Evolutionary conservation across 2,888 invertebrate genomes (phyloP), one percentile per base, ranked within the genome.

Genomic region (Drosophila mayaguana): DNA sequence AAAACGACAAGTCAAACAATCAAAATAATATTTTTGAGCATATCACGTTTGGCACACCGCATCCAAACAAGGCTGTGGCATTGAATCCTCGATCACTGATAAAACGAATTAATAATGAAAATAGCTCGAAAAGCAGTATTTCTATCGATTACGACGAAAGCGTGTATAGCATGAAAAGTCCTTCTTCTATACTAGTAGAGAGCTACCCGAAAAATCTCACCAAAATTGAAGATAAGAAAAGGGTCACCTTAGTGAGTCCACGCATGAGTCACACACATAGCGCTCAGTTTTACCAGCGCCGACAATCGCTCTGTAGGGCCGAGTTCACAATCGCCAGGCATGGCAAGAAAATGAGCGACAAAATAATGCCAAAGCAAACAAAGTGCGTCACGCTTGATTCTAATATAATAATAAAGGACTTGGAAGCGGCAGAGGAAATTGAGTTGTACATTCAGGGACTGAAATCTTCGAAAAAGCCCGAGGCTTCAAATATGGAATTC

Each of bases 271-370:
- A 2, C 4, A 16, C 0, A 34, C 0, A 0, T 6, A 20, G 18
- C 16, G 16, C 20, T 1, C 42, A 40, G 18, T 78, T 60, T 38
- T 5, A 63, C 0, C 40, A 67, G 12, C 75, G 63, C 9, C 63
- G 77, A 0, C 42, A 43, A 12, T n/a, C 61, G 9, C 75, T 78
- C n/a, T 1, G 42, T 18, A 38, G 50, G 28, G 76, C 36, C n/a
- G 77, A 78, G 12, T 78, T 57, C 28, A 63, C 80, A 6, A 79
- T 78, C 7, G 72, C 80, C 22, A 78, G 32, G 14, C 25, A 71
- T 40, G 77, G 76, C 1, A 63, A 14, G 25, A 78, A 71, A 14
- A 34, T 80, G 76, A 66, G 66, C 32, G 80, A 77, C 0, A 0
- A 14, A 2, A 0, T 61, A 1, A 66, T 75, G 63, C n/a, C 59